Percentiles rank a stretch among this genome's conserved stretches.
Conservation (phyloP, 2,113 vertebrate genomes). For the Bubo bubo region DNA sequence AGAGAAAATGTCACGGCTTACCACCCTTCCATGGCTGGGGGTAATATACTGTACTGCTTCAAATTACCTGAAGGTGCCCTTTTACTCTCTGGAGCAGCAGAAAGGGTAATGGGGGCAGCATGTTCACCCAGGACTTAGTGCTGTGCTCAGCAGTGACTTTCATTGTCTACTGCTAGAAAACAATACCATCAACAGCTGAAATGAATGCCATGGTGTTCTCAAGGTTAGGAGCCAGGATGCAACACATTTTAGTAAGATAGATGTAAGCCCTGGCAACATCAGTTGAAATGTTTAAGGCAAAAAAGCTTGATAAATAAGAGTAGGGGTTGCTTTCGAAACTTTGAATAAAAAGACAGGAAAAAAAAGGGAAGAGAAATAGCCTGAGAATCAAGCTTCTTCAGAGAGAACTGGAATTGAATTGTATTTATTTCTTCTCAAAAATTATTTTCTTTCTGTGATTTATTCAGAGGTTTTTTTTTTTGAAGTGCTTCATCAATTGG, state of each 20-base stretch:
- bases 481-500: background rate
- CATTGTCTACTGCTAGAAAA: background rate
- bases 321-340: background rate
- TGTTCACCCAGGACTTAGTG: rapidly evolving
- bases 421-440: background rate
- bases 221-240: background rate
- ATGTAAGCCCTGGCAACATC: background rate
- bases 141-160: background rate
- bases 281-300: background rate
- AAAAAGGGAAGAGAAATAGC: background rate
- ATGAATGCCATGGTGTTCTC: background rate
- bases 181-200: background rate
- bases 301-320: background rate
- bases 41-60: background rate
- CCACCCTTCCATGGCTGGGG: background rate
- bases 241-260: background rate
- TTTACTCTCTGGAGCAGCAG: background rate
- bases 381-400: background rate
- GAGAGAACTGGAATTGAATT: background rate
- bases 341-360: background rate
- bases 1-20: background rate
- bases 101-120: background rate
- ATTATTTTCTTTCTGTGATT: background rate
- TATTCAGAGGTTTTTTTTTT: background rate
- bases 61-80: background rate